A percentile compares a stretch with the other conserved stretches of the same genome.
Conservation (phyloP, 2,797 vertebrate species). For the Tokudaia tokunoshimensis region DNA sequence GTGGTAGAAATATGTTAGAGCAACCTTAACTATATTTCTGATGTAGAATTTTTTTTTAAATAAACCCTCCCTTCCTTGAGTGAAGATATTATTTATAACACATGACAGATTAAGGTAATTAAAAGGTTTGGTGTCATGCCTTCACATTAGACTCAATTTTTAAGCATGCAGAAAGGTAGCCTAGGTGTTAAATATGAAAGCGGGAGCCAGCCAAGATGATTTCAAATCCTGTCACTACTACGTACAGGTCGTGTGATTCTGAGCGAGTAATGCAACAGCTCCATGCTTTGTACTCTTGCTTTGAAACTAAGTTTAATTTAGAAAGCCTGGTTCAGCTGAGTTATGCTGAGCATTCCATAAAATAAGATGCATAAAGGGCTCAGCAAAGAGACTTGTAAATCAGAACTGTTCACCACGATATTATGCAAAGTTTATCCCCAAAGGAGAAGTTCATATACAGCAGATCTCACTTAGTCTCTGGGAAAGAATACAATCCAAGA, state of each 20-base stretch:
- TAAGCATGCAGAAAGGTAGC: background rate
- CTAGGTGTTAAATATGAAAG: background rate
- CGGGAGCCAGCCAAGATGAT: background rate
- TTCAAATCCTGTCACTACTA: background rate
- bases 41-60: conserved; percentile 26
- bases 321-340: background rate
- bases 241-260: background rate
- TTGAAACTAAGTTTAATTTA: conserved; percentile 5
- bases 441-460: background rate
- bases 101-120: background rate
- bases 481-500: background rate
- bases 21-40: background rate
- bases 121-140: conserved; percentile 2
- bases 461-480: background rate
- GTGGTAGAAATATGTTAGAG: background rate
- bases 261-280: background rate
- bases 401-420: background rate
- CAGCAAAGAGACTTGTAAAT: background rate
- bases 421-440: conserved; percentile 25
- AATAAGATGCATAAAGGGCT: conserved; percentile 32
- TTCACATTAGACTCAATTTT: conserved; percentile 5
- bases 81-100: conserved; percentile 12
- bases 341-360: conserved; percentile 44
- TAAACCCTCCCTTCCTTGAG: background rate
- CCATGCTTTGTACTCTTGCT: background rate